phyloP scores from a whole-genome alignment of 2,888 invertebrate species.

The Pterostichus niger region DNA sequence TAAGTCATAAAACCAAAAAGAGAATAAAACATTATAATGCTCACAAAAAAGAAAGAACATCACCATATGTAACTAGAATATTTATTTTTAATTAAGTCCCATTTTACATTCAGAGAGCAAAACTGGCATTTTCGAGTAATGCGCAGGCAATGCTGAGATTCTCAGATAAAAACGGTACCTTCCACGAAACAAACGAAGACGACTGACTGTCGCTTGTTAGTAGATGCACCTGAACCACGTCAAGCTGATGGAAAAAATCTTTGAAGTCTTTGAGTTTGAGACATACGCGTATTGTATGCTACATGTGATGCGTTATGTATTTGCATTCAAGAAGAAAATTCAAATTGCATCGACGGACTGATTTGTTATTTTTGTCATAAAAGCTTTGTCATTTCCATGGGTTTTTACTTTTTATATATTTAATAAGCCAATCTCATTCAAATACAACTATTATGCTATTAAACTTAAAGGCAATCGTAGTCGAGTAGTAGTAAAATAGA shows the following conservation, averaged over 20 bases:
- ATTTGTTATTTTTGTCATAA: slow-evolving; percentile 42
- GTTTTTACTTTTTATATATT: slow-evolving; percentile 5
- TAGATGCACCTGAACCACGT: slow-evolving; percentile 47
- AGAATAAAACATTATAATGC: slow-evolving; percentile 5
- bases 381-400: slow-evolving; percentile 13
- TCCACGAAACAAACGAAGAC: slow-evolving; percentile 61
- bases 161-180: slow-evolving; percentile 61
- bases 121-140: slow-evolving; percentile 36
- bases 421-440: no score
- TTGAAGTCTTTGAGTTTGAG: slow-evolving; percentile 54
- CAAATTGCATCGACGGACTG: slow-evolving; percentile 35
- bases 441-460: no score
- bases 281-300: slow-evolving; percentile 11
- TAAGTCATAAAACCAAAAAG: slow-evolving; percentile 49
- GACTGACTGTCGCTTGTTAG: slow-evolving; percentile 44
- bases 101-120: slow-evolving; percentile 69
- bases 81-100: slow-evolving; percentile 70
- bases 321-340: slow-evolving; percentile 57
- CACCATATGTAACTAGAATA: slow-evolving; percentile 68
- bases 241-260: slow-evolving; percentile 40
- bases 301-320: slow-evolving; percentile 57
- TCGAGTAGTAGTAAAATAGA: no score
- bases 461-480: no score
- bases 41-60: slow-evolving; percentile 18
- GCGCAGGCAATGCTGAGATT: slow-evolving; percentile 19